Percentiles rank a stretch among this genome's conserved stretches.
phyloP scores from a whole-genome alignment of 1,140 invertebrate genomes.

The Pseudomyrmex concolor region DNA sequence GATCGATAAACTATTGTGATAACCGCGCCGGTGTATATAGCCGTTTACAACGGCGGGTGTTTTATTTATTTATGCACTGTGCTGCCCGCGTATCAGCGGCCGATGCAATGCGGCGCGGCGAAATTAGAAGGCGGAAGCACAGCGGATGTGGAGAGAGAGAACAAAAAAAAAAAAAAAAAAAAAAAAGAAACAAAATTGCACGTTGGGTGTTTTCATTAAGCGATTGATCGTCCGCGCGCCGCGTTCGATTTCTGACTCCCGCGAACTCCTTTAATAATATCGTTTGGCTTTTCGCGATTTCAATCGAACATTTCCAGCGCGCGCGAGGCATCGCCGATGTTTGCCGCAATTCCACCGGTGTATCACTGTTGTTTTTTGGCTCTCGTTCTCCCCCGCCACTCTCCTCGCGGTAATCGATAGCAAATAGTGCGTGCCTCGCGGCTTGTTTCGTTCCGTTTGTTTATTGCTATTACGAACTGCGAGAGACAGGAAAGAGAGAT shows the following conservation, averaged over 20 bases:
- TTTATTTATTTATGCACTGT: conserved; percentile 50
- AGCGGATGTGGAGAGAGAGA: neutral
- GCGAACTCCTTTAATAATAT: conserved; percentile 49
- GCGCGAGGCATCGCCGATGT: conserved; percentile 31
- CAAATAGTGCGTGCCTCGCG: conserved; percentile 54
- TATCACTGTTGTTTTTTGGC: conserved; percentile 39
- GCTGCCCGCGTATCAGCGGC: conserved; percentile 22
- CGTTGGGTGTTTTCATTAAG: conserved; percentile 57
- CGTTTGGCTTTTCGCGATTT: conserved; percentile 61
- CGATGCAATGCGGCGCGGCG: neutral
- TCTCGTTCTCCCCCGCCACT: neutral
- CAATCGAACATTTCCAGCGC: conserved; percentile 30
- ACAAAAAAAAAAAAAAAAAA: neutral
- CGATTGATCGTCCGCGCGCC: conserved; percentile 44
- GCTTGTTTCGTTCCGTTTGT: conserved; percentile 48
- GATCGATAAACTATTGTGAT: conserved; percentile 38
- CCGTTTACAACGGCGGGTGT: conserved; percentile 23
- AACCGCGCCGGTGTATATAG: neutral
- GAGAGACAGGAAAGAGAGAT: neutral
- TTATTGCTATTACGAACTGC: conserved; percentile 49
- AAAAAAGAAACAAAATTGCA: conserved; percentile 15
- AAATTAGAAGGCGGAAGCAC: conserved; percentile 43
- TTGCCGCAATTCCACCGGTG: conserved; percentile 38
- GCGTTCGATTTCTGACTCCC: neutral
- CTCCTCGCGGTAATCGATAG: conserved; percentile 38